phyloP scores from a whole-genome alignment of 92 coral and sea anemone genomes.

The Epizoanthus ramosus region DNA sequence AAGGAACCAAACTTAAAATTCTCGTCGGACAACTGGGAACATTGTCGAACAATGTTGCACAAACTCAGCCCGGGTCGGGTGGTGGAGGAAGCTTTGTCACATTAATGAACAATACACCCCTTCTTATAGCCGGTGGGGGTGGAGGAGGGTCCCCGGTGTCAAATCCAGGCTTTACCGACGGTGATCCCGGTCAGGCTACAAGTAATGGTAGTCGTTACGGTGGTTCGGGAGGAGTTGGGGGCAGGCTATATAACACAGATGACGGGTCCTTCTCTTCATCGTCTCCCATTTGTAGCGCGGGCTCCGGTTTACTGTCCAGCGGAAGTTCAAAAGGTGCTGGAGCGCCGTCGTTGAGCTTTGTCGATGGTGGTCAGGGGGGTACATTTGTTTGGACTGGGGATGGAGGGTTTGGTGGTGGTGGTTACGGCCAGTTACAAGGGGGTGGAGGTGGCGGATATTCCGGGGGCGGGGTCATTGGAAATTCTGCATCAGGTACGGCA shows the following conservation, averaged over 20 bases:
- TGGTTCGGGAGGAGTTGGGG: slow-evolving; percentile 63
- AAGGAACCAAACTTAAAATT: slow-evolving; percentile 59
- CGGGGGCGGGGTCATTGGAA: slow-evolving; percentile 91
- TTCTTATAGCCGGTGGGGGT: slow-evolving; percentile 86
- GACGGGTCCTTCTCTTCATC: slow-evolving; percentile 17
- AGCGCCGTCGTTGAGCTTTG: slow-evolving; percentile 46
- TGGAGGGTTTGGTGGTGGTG: slow-evolving; percentile 99
- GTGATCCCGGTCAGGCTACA: slow-evolving; percentile 82
- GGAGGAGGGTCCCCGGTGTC: slow-evolving; percentile 74
- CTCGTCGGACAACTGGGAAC: slow-evolving; percentile 82
- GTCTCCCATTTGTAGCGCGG: slow-evolving; percentile 52
- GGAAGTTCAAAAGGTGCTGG: slow-evolving; percentile 31
- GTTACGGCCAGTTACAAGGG: slow-evolving; percentile 72
- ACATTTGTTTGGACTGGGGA: slow-evolving; percentile 5
- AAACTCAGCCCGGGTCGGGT: slow-evolving; percentile 70
- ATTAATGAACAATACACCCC: slow-evolving; percentile 53
- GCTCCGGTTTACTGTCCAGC: slow-evolving; percentile 67
- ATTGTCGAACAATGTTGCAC: not conserved
- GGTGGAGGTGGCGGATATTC: slow-evolving; percentile 99
- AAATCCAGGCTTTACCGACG: slow-evolving; percentile 44
- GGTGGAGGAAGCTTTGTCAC: slow-evolving; percentile 90
- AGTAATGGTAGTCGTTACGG: slow-evolving; percentile 68
- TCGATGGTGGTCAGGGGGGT: slow-evolving; percentile 67
- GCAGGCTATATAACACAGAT: slow-evolving; percentile 40
- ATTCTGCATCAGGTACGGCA: slow-evolving; percentile 68